A percentile compares a stretch with the other conserved stretches of the same genome.
These are phyloP conservation scores for Erpetoichthys calabaricus DNA, from an alignment of 2,797 vertebrate genomes.

Conservation along the genomic window DNA sequence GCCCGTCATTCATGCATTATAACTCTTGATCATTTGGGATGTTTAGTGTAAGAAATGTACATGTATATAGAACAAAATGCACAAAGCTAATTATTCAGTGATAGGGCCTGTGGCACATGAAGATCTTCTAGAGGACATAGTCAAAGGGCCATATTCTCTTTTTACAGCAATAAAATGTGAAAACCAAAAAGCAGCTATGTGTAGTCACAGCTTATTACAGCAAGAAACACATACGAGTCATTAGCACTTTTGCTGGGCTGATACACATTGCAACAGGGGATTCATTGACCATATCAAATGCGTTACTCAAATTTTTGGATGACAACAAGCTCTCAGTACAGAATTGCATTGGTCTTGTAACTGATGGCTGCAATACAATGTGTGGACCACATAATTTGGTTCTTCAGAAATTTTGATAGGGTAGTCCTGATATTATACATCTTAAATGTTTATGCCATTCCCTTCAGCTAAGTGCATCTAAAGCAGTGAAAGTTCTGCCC, in stretches of 20 bases:
- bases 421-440: not conserved
- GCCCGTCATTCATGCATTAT: constrained; percentile 11
- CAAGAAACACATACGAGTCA: constrained; percentile 10
- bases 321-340: constrained; percentile 12
- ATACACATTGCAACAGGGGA: constrained; percentile 8
- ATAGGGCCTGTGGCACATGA: constrained; percentile 4
- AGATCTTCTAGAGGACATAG: constrained; percentile 9
- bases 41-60: constrained; percentile 8
- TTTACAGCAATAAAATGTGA: constrained; percentile 13
- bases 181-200: constrained; percentile 10
- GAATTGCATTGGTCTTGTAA: too few relatives aligned
- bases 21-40: constrained; percentile 12
- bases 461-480: constrained; percentile 10
- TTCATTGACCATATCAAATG: constrained; percentile 5
- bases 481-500: constrained; percentile 11
- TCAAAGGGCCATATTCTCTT: constrained; percentile 4
- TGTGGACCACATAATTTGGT: constrained; percentile 6
- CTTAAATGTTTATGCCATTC: constrained; percentile 13
- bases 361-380: constrained; percentile 11
- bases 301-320: constrained; percentile 11
- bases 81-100: constrained; percentile 5
- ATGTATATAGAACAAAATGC: constrained; percentile 10
- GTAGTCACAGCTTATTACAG: constrained; percentile 10
- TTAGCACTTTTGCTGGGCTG: constrained; percentile 9
- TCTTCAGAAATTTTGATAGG: constrained; percentile 1